Base-by-base conservation (phyloP, 2,888 invertebrate species). In the Drosophila seclusa region DNA sequence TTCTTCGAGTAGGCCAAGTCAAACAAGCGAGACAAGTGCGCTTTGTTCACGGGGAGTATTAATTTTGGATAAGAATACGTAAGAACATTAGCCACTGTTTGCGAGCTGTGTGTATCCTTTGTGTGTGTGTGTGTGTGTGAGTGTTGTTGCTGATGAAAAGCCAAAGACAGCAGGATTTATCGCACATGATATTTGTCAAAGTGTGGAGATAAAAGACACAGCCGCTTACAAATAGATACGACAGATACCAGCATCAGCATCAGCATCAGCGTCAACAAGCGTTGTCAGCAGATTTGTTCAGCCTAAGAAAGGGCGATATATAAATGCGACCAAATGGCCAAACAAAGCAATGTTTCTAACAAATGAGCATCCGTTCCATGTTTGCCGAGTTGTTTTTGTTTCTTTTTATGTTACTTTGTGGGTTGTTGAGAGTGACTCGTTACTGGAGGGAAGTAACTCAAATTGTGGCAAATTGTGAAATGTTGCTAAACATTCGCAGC, bases 251-350 rank as follows among this genome's bases (percentile, higher is more conserved):
- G 55, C 45, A 24, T 21, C 53, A 36, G 36, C 54, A 11, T 8
- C 24, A 5, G 21, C 42, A 21, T 13, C 45, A 31, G 21, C 64
- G 27, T 21, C 21, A 63, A 65, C 70, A 55, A 80, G 45, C 52
- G 60, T 60, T 86, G 83, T 86, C 83, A 83, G 81, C 87, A 78
- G 71, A 86, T 86, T 75, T 57, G 63, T 49, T 59, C 68, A 68
- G 85, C 68, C 68, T 67, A 60, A 67, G 67, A 57, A 76, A 65
- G 73, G 78, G 65, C 75, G 84, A 82, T 34, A 18, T n/a, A 55
- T 82, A 74, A 84, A 79, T 82, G 79, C 66, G 64, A 72, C 31
- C 63, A 60, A 80, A 68, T 73, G 73, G 48, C 58, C 75, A 83
- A 88, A 83, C 83, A 88, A 80, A 64, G 57, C 63, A 73, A 73